phyloP scores from a whole-genome alignment of 2,113 vertebrate genomes.

The Epinephelus lanceolatus region DNA sequence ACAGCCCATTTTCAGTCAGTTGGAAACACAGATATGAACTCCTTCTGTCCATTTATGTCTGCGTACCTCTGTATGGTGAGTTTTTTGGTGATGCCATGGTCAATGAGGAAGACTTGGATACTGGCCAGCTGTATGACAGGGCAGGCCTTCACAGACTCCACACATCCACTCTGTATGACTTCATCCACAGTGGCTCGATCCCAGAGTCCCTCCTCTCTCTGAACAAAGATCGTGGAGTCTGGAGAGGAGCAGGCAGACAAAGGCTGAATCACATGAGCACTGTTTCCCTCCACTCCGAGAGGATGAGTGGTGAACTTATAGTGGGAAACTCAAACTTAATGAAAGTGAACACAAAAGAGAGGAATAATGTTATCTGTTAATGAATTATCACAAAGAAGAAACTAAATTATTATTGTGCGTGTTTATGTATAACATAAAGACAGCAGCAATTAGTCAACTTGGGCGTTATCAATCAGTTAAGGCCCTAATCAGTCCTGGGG shows the following conservation, averaged over 20 bases:
- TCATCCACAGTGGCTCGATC: conserved; percentile 87
- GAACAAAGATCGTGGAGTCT: conserved; percentile 87
- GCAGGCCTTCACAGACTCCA: conserved; percentile 74
- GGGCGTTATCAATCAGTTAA: too few relatives aligned
- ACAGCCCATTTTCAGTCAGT: neutral
- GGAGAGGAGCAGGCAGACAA: conserved; percentile 9
- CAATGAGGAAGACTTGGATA: conserved; percentile 86
- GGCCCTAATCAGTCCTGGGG: too few relatives aligned
- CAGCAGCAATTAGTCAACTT: too few relatives aligned
- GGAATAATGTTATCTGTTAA: too few relatives aligned
- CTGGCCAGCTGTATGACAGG: conserved; percentile 80
- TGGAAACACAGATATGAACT: neutral
- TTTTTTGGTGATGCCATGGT: conserved; percentile 86
- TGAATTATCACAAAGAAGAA: too few relatives aligned
- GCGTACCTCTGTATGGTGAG: conserved; percentile 84
- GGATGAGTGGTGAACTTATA: too few relatives aligned
- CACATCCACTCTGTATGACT: conserved; percentile 79
- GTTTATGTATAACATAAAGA: too few relatives aligned
- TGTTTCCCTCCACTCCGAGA: too few relatives aligned
- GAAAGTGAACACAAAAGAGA: too few relatives aligned
- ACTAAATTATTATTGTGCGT: too few relatives aligned
- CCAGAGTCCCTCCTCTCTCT: conserved; percentile 85
- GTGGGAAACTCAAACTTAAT: too few relatives aligned
- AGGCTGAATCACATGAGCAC: neutral
- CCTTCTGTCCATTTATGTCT: neutral